Base-by-base conservation (phyloP, 2,888 invertebrate genomes). In the Bembecia ichneumoniformis region DNA sequence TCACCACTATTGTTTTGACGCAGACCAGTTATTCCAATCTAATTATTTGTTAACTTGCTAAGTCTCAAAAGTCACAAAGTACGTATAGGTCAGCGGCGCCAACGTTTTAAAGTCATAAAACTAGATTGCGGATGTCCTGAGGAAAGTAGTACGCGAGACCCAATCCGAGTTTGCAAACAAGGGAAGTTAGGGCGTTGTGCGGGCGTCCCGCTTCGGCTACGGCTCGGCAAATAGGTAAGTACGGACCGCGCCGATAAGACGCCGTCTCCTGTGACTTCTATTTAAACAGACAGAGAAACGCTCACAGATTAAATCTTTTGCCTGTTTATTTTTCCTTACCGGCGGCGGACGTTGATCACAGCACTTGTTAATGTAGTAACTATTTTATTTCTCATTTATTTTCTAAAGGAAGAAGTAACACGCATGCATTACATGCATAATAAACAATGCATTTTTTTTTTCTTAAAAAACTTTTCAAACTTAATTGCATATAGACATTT, bases 101-200 rank as follows among this genome's bases (percentile, higher is more conserved):
- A 74, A 77, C 69, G 72, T 81, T 82, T 82, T 77, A 79, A 82
- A 84, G 82, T 77, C 80, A 81, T 83, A 82, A 84, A 82, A 84
- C 74, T 82, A 80, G 75, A 82, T 82, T 79, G 78, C 79, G 79
- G 76, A 79, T 79, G 75, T 79, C 74, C 77, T 74, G 69, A 70
- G 70, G 78, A 84, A 83, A 84, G 81, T 82, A 77, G 83, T 78
- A 71, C 82, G 77, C 79, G 72, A 71, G 79, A 84, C 82, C 82
- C 86, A 87, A 86, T 87, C 86, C 74, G 73, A 86, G 82, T 87
- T 84, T 77, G 82, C 82, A 87, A 87, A 87, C 83, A 87, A 86
- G 86, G 76, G 81, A 82, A 82, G 83, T 87, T 83, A 80, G 70
- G 74, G 71, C 60, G 66, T 64, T 67, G 71, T 65, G 65, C 67